phyloP scores from a whole-genome alignment of 2,888 invertebrate genomes.

The Pheosia gnoma region DNA sequence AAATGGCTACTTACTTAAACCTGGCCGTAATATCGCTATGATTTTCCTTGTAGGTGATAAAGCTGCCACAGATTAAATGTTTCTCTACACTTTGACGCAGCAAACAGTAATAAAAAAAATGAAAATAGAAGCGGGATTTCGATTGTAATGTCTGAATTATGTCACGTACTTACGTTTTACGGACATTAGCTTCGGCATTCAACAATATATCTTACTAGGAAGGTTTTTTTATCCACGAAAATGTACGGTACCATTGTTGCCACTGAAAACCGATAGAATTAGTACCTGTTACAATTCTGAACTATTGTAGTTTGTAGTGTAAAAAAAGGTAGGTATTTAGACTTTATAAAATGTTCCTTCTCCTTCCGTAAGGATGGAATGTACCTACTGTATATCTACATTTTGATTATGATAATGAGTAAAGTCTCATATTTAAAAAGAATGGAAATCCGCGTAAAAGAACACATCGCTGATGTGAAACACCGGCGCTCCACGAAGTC shows the following conservation, averaged over 20 bases:
- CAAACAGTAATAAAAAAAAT: background rate
- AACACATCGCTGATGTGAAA: too few relatives aligned
- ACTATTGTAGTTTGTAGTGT: background rate
- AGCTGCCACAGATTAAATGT: background rate
- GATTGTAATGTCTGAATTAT: background rate
- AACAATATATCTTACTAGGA: conserved; percentile 4
- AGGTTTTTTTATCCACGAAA: conserved; percentile 1
- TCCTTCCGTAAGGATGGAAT: too few relatives aligned
- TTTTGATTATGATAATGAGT: too few relatives aligned
- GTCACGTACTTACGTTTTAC: conserved; percentile 1
- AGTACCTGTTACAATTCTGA: background rate
- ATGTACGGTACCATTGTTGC: background rate
- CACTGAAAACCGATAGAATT: background rate
- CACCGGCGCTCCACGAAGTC: too few relatives aligned
- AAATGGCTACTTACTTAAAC: too few relatives aligned
- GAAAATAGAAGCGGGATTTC: background rate
- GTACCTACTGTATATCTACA: too few relatives aligned
- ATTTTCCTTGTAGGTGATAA: background rate
- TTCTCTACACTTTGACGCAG: background rate
- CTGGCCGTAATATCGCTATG: background rate
- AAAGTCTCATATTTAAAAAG: too few relatives aligned
- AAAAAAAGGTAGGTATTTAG: background rate
- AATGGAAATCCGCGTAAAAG: too few relatives aligned
- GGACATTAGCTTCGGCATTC: conserved; percentile 1
- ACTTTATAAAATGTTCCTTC: too few relatives aligned